Conservation (phyloP, 2,888 invertebrate species). For the Euclidia mi region DNA sequence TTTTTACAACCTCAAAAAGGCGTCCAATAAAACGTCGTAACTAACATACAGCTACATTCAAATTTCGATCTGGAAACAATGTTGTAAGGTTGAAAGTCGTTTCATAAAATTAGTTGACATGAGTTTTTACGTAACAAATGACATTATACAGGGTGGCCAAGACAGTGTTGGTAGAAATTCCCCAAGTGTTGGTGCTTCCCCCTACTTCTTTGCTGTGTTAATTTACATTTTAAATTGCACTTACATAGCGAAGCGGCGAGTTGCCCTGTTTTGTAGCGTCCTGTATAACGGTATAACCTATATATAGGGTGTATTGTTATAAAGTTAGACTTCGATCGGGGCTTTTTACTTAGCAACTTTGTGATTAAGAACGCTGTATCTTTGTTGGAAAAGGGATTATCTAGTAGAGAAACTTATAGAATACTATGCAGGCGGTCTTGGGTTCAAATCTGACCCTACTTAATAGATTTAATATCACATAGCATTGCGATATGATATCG, state of each 20-base stretch:
- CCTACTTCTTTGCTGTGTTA: conserved; percentile 89
- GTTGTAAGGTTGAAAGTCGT: conserved; percentile 6
- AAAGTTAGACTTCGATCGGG: conserved; percentile 41
- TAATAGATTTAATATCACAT: too few species aligned
- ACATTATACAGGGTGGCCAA: conserved; percentile 71
- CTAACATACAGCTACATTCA: fast-evolving
- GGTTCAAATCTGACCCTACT: too few species aligned
- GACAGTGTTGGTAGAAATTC: conserved; percentile 80
- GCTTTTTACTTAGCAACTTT: conserved; percentile 40
- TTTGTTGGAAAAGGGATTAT: too few species aligned
- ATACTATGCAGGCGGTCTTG: too few species aligned
- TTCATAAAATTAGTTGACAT: conserved; percentile 9
- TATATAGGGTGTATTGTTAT: conserved; percentile 40
- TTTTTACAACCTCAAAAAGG: conserved; percentile 50
- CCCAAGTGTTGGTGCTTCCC: conserved; percentile 73
- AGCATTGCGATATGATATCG: too few species aligned
- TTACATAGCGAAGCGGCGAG: conserved; percentile 88
- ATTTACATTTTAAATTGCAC: conserved; percentile 91
- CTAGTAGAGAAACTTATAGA: too few species aligned
- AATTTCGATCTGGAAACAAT: conserved; percentile 9
- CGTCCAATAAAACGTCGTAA: conserved; percentile 16
- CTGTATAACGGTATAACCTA: conserved; percentile 59
- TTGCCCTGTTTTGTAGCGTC: conserved; percentile 83
- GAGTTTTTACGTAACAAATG: conserved; percentile 36
- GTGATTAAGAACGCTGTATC: not conserved